phyloP scores from a whole-genome alignment of 2,113 vertebrate species.

The Psephotus haematonotus region DNA sequence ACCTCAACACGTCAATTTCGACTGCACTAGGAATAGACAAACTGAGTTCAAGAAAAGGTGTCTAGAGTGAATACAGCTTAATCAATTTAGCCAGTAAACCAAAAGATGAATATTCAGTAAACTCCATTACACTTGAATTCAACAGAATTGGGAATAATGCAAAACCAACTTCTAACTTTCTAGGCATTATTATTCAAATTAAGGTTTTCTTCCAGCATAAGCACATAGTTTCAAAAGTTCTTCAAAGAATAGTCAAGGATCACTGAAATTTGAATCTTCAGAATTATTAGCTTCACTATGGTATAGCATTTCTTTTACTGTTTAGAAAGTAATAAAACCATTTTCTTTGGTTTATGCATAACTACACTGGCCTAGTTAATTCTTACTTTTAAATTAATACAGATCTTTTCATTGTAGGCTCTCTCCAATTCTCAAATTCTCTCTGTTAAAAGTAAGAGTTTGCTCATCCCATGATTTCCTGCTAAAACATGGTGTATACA shows the following conservation, averaged over 20 bases:
- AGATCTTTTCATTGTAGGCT: neutral
- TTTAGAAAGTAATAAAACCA: constrained; percentile 68
- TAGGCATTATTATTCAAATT: neutral
- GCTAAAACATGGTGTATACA: constrained; percentile 29
- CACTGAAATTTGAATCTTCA: constrained; percentile 30
- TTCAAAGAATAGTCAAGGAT: constrained; percentile 24
- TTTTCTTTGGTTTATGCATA: constrained; percentile 89
- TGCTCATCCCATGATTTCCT: constrained; percentile 33
- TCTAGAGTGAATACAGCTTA: neutral
- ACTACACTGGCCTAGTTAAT: constrained; percentile 69
- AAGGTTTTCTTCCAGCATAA: neutral
- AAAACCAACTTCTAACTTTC: neutral
- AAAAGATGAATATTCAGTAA: neutral
- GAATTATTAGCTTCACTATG: neutral
- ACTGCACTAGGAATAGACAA: neutral
- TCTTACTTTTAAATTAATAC: constrained; percentile 46
- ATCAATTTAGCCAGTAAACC: neutral
- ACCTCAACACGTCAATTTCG: neutral
- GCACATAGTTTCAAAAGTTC: neutral
- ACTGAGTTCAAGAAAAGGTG: neutral
- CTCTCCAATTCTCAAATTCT: constrained; percentile 34
- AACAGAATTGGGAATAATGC: neutral
- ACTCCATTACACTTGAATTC: neutral
- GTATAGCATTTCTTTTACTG: constrained; percentile 22
- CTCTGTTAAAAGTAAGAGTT: constrained; percentile 65